These are phyloP conservation scores for Galerucella nymphaeae DNA, from an alignment of 2,888 invertebrate species.

Conservation along the genomic window DNA sequence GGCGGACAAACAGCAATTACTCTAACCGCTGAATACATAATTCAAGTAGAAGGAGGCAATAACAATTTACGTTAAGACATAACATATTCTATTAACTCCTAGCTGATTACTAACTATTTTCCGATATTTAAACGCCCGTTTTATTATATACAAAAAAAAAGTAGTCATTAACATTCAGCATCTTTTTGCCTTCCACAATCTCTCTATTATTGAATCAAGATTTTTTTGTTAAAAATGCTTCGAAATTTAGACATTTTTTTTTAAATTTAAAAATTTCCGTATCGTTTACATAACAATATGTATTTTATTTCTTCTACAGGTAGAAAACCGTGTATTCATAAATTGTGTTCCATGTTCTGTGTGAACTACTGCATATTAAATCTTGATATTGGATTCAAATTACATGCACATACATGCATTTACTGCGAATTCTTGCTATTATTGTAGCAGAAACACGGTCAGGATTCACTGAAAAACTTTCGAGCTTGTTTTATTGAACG, in stretches of 20 bases:
- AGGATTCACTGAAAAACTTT: conserved; percentile 24
- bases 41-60: conserved; percentile 52
- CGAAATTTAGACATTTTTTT: background rate
- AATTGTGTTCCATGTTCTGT: conserved; percentile 45
- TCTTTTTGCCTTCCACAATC: background rate
- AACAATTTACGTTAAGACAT: conserved; percentile 51
- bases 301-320: conserved; percentile 44
- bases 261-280: background rate
- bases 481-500: conserved; percentile 25
- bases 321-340: conserved; percentile 41
- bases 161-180: background rate
- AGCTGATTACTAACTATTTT: conserved; percentile 31
- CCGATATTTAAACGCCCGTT: background rate
- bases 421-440: conserved; percentile 42
- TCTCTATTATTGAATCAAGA: background rate
- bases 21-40: conserved; percentile 61
- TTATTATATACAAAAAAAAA: background rate
- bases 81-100: conserved; percentile 46
- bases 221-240: background rate
- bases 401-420: conserved; percentile 46
- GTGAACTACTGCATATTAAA: conserved; percentile 51
- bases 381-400: conserved; percentile 50
- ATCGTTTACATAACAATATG: conserved; percentile 41
- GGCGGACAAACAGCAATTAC: conserved; percentile 61
- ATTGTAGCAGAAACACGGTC: conserved; percentile 35